Conservation (phyloP, 1,140 invertebrate genomes). For the Forficula auricularia region DNA sequence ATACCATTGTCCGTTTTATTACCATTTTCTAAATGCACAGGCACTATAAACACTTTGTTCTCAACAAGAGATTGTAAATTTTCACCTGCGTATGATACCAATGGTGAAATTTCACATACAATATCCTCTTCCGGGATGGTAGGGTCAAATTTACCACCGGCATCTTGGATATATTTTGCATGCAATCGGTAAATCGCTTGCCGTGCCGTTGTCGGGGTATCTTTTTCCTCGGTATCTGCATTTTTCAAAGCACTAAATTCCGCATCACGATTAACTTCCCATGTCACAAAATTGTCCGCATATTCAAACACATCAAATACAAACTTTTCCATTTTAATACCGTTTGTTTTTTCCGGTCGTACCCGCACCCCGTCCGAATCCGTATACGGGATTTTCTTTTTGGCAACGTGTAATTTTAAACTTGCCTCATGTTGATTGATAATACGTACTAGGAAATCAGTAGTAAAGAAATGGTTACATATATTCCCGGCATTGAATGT, state of each 20-base stretch:
- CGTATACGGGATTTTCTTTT: slow-evolving; percentile 90
- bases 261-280: slow-evolving; percentile 79
- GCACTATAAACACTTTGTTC: slow-evolving; percentile 44
- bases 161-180: slow-evolving; percentile 59
- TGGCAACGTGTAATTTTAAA: slow-evolving; percentile 83
- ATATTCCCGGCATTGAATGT: slow-evolving; percentile 92
- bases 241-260: slow-evolving; percentile 98
- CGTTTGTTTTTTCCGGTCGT: slow-evolving; percentile 71
- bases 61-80: slow-evolving; percentile 45
- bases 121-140: slow-evolving; percentile 21
- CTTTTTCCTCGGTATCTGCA: slow-evolving; percentile 64
- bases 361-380: slow-evolving; percentile 50
- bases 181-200: slow-evolving; percentile 66
- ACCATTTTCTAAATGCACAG: no score
- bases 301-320: slow-evolving; percentile 97
- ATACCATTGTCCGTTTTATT: no score
- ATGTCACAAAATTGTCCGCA: slow-evolving; percentile 74
- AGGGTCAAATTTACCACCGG: slow-evolving; percentile 51
- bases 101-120: slow-evolving; percentile 76
- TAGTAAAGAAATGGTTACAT: slow-evolving; percentile 93
- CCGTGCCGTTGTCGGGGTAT: slow-evolving; percentile 75
- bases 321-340: slow-evolving; percentile 98
- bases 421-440: slow-evolving; percentile 42
- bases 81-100: slow-evolving; percentile 82
- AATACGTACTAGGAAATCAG: slow-evolving; percentile 60